Evolutionary conservation across 1,140 invertebrate species (phyloP), one percentile per base, ranked within the genome.

Genomic region (Drosophila lowei): DNA sequence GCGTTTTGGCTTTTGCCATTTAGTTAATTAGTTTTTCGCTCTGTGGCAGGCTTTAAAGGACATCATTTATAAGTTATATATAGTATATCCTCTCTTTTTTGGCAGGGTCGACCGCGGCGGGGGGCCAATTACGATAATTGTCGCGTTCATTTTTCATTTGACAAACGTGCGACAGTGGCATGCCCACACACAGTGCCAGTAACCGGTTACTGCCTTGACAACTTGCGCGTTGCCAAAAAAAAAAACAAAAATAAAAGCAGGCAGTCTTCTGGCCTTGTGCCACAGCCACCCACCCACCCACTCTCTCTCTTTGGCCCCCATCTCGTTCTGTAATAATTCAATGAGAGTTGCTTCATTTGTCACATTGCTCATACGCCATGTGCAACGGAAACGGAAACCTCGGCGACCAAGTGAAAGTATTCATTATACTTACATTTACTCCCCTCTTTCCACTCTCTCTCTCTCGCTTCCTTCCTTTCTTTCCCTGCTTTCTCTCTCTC

Each of bases 131-230:
- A 86, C 74, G 72, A 88, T 86, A 86, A 86, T 86, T 88, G 81
- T 81, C 54, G 68, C 77, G 76, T 84, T 83, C 75, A 84, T 89
- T 88, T 89, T 84, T 89, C 84, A 89, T 86, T 86, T 86, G 72
- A 88, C 74, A 84, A 61, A 70, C 65, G 60, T 72, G 72, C 68
- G 72, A 62, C 77, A 80, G 77, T 43, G 8, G 8, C 30, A 2
- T 11, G 11, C 34, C 13, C 34, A 38, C 34, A 38, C 34, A 38
- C 21, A 34, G 61, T 16, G 21, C 28, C 65, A 68, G 63, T 68
- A 49, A 66, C 60, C 72, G 67, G 77, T 53, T 57, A 54, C 79
- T 57, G 60, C 42, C 79, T 55, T 79, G 74, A 83, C 75, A 83
- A 79, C 74, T 74, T 60, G 41, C 57, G 79, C 58, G 64, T 52